phyloP scores from a whole-genome alignment of 2,113 vertebrate genomes.

The Bos indicus region DNA sequence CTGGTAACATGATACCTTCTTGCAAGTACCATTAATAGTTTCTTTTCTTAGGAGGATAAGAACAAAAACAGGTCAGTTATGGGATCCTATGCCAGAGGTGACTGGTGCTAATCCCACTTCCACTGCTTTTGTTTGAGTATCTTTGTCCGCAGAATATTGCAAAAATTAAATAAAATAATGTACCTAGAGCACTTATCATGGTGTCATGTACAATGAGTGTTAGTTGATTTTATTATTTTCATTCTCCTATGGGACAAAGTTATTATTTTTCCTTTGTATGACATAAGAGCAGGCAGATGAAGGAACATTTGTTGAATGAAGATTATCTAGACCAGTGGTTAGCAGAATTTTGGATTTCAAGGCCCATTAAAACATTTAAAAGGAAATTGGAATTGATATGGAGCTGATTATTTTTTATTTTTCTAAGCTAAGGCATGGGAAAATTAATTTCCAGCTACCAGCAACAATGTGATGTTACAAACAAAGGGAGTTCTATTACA shows the following conservation, averaged over 20 bases:
- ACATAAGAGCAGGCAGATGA: constrained; percentile 19
- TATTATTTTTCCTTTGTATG: constrained; percentile 27
- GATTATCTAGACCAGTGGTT: constrained; percentile 44
- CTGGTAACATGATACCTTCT: not conserved
- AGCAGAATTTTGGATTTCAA: constrained; percentile 55
- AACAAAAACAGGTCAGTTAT: not conserved
- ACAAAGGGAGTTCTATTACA: not conserved
- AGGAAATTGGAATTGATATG: constrained; percentile 39
- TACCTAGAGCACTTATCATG: not conserved
- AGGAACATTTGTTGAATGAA: constrained; percentile 39
- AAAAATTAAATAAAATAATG: constrained; percentile 12
- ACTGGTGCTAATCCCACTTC: not conserved
- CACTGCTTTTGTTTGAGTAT: not conserved
- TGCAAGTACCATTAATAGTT: not conserved
- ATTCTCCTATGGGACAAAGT: not conserved
- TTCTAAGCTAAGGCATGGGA: constrained; percentile 15
- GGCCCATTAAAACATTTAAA: constrained; percentile 51
- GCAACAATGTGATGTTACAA: not conserved
- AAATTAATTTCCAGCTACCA: constrained; percentile 44
- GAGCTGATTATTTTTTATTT: constrained; percentile 10
- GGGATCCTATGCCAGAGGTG: not conserved
- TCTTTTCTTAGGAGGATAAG: not conserved
- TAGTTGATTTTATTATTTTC: constrained; percentile 41
- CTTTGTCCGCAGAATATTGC: not conserved
- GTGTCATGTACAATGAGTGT: not conserved